A percentile compares a stretch with the other conserved stretches of the same genome.
Evolutionary conservation across 2,113 vertebrate species (phyloP).

Genomic region (human (Homo sapiens)): DNA sequence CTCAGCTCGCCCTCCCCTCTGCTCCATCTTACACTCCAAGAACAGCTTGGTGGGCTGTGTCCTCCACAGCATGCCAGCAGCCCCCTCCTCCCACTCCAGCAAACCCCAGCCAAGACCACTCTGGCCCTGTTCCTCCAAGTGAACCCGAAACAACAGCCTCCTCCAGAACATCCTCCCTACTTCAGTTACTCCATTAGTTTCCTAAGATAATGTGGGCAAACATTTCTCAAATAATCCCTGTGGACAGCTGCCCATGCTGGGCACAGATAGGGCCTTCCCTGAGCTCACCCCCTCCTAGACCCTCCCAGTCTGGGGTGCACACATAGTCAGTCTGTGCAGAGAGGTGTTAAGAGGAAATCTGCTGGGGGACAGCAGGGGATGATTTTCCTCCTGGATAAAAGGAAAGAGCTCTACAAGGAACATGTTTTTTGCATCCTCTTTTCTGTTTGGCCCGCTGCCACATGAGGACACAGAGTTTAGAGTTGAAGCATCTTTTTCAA

Average conservation of each 20-base stretch:
- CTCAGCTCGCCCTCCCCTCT: too few species aligned
- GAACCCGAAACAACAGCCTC: background rate
- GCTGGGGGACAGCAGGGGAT: background rate
- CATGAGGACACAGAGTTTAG: background rate
- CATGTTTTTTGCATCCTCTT: background rate
- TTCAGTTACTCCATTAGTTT: background rate
- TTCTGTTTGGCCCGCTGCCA: background rate
- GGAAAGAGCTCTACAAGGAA: background rate
- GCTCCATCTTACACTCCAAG: background rate
- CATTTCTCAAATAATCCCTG: background rate
- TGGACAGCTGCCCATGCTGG: background rate
- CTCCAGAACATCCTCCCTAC: background rate
- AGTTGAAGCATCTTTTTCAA: background rate
- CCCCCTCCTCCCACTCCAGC: background rate
- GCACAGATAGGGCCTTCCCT: background rate
- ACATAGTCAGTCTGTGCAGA: background rate
- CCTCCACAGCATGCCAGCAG: background rate
- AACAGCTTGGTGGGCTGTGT: background rate
- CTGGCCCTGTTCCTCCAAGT: background rate
- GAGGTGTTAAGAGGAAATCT: background rate
- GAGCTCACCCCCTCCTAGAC: background rate
- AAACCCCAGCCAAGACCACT: background rate
- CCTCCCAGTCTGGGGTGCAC: background rate
- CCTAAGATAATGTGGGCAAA: background rate
- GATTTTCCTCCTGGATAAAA: background rate